Base-by-base conservation (phyloP, 2,888 invertebrate species). In the Volucella zonaria region DNA sequence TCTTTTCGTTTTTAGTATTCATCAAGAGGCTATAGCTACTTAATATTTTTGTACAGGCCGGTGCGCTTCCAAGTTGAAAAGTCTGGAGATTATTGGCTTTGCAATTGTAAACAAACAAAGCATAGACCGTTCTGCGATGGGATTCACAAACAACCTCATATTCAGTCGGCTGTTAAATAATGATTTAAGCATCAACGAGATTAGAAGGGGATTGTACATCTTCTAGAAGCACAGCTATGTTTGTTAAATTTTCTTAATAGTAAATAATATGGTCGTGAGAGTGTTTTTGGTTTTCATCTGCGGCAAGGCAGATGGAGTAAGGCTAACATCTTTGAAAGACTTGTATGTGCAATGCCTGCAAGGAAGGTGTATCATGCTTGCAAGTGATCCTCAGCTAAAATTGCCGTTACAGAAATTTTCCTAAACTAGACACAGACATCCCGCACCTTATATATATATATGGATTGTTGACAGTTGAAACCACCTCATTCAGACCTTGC, bases 51-150 rank as follows among this genome's bases (percentile, higher is more conserved):
- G 92, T 92, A 52, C 91, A 95, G 95, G 87, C 99, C 99, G 0
- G 92, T 98, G 4, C 92, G 93, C 80, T 98, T 99, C 90, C 93
- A 93, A 87, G 98, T 99, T 1, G 94, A 95, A 64, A 96, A 98
- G 92, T 95, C 96, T 0, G 97, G 97, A 88, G 96, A 97, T 15
- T 98, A 98, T 90, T 98, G 97, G 96, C 92, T 99, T n/a, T 99
- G 99, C 91, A 97, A 97, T 90, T 99, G 99, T 91, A 99, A 99
- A 92, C 98, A 98, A 90, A 98, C 98, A 0, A 94, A 94, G 62
- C 96, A 97, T 87, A 93, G 97, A 87, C 99, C 99, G 1, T 99
- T 98, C 91, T 99, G 99, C 92, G 99, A 99, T 93, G 99, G 99
- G 10, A 95, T 97, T 10, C 99, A 99, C 91, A 96, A 96, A 90